Evolutionary conservation across 2,797 vertebrate species (phyloP), one percentile per base, ranked within the genome.

Genomic region (Sebastes cheni): DNA sequence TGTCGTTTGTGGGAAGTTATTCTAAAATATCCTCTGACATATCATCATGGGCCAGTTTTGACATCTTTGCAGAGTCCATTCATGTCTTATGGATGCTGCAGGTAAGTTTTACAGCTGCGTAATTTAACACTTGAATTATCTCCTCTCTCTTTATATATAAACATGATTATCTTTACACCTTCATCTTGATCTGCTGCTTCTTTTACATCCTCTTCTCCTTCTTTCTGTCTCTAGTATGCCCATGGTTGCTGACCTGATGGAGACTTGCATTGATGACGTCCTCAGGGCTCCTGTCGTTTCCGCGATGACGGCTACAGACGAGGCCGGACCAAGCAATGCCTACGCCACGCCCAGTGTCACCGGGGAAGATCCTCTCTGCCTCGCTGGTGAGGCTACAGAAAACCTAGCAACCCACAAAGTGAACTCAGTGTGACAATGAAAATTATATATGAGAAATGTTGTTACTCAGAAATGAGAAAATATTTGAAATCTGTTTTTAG

Each of bases 211-310:
- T 27, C 5, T 8, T 67, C 4, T 54, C 13, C 23, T 64, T 59
- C 20, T 65, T 12, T 78, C 55, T 88, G 67, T 89, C 92, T 91
- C 30, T 93, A 99, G 98, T 72, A 20, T 95, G 46, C 94, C 96
- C 50, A 70, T 93, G 59, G 93, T 90, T 80, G 90, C 93, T 77
- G 97, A 97, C 66, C 89, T 97, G 88, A 90, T 97, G 92, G 97
- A 98, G 94, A 96, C 96, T 1, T 94, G 95, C 76, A 83, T 95
- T 18, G 97, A 96, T 67, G 97, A 96, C 62, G 82, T 95, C 16
- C 25, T 93, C 56, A 88, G 83, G 73, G 65, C 27, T 83, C 84
- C 95, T 3, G 89, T 88, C 2, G 85, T 89, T 86, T 80, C 93
- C 76, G 72, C 92, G 8, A 89, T 84, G 84, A 86, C 90, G 0